Base-by-base conservation (phyloP, 2,797 vertebrate species). In the Gymnopithys bicolor region DNA sequence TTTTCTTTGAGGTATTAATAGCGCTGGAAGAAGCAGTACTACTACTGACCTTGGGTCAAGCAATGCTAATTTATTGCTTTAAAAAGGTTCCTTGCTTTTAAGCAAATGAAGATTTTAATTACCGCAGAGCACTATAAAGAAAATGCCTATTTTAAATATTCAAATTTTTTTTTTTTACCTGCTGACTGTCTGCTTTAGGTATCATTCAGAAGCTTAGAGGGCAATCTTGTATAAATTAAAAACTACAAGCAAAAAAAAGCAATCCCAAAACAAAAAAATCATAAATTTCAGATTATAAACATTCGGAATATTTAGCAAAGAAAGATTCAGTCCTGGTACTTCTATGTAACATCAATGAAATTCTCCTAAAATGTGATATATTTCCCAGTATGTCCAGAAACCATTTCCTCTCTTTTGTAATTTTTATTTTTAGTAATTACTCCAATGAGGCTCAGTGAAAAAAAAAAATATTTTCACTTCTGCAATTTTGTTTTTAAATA, bases 81-180 rank as follows among this genome's bases (percentile, higher is more conserved):
- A 95, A 90, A 95, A 96, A 94, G 70, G 82, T 83, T 94, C 90
- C 71, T 86, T 96, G 94, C 96, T 97, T 97, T 97, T 96, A 97
- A 97, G 94, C 94, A 96, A 96, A 96, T 94, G 91, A 97, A 90
- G 85, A 96, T 96, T 97, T 97, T 96, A 97, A 97, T 97, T 96
- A 95, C 69, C 23, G 0, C 62, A 64, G 90, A 95, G 90, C 82
- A 75, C 92, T 94, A 95, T 84, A 96, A 95, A 93, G 85, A 93
- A 93, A 96, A 94, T 83, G 59, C 88, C 90, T 91, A 78, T 94
- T 97, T 81, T 91, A 96, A 97, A 90, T 96, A 96, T 97, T 94
- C 94, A 87, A 87, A 55, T 49, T 92, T 93, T 68, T 84, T 76
- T 66, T 77, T 95, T 94, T 95, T 95, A 97, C 68, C 90, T 95